Conservation (phyloP, 2,888 invertebrate species). For the Chrysopilus asiliformis region DNA sequence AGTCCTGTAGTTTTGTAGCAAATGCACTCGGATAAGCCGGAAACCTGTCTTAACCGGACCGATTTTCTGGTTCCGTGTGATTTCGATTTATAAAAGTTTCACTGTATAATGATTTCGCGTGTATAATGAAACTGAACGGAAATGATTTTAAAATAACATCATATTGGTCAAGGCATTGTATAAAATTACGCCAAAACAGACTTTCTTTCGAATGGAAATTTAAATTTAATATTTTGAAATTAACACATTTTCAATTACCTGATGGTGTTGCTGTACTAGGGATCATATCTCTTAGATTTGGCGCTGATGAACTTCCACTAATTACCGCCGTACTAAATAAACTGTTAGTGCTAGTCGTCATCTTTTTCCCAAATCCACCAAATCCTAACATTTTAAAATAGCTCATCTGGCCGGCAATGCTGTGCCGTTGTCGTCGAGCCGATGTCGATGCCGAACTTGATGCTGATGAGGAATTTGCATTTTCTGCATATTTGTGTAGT, state of each 20-base stretch:
- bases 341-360: constrained; percentile 58
- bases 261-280: constrained; percentile 59
- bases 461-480: constrained; percentile 19
- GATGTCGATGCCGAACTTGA: constrained; percentile 33
- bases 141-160: too few relatives aligned
- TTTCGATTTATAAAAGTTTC: too few relatives aligned
- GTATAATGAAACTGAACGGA: too few relatives aligned
- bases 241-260: constrained; percentile 42
- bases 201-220: too few relatives aligned
- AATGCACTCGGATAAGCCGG: too few relatives aligned
- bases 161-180: too few relatives aligned
- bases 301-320: constrained; percentile 85
- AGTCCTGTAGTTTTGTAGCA: too few relatives aligned
- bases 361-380: constrained; percentile 51
- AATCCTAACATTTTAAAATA: constrained; percentile 83
- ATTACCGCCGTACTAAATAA: constrained; percentile 94
- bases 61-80: too few relatives aligned
- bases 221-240: too few relatives aligned
- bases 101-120: too few relatives aligned
- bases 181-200: too few relatives aligned
- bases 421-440: constrained; percentile 82
- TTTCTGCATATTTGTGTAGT: constrained; percentile 29
- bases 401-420: constrained; percentile 91
- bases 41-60: too few relatives aligned
- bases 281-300: constrained; percentile 78